Evolutionary conservation across 1,140 invertebrate genomes (phyloP), one percentile per base, ranked within the genome.

Genomic region (Ylistrum balloti): DNA sequence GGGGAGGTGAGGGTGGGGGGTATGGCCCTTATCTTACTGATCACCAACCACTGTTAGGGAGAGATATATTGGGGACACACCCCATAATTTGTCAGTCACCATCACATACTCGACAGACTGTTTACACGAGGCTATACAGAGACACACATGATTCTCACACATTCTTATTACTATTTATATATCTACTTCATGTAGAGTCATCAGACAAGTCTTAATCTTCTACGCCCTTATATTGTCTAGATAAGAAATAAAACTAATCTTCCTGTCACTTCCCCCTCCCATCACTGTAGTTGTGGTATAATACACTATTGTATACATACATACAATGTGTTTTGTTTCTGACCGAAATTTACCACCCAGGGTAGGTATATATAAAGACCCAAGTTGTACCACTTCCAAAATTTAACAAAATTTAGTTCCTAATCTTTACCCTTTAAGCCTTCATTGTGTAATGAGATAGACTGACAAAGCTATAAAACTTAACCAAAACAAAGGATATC

Each of bases 211-310:
- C 17, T 28, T 74, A 28, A 74, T 74, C 56, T 74, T 74, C 56
- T 74, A 74, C 56, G 56, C 56, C 56, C 56, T 28, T 74, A 28
- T 74, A 74, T 74, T 74, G 56, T 74, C 56, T 74, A 74, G 56
- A 28, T 74, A 5, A 74, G 22, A 74, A 74, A 74, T 74, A 74
- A 74, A n/a, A 74, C 56, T 74, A 74, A 74, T 28, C 56, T 74
- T 9, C n/a, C 3, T 74, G 56, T 74, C 56, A 74, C n/a, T 74
- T 17, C 41, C 56, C 56, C 56, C 22, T 74, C 45, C 45, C 45
- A 74, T 74, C 56, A 74, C 56, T 3, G 56, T 17, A 74, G 56
- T 22, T 56, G 45, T 9, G 22, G n/a, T 74, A 74, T 48, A 48
- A 28, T 74, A n/a, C 1, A 28, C 56, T 74, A 28, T 5, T 74